phyloP scores from a whole-genome alignment of 2,888 invertebrate genomes.

The Bruchidius siliquastri region DNA sequence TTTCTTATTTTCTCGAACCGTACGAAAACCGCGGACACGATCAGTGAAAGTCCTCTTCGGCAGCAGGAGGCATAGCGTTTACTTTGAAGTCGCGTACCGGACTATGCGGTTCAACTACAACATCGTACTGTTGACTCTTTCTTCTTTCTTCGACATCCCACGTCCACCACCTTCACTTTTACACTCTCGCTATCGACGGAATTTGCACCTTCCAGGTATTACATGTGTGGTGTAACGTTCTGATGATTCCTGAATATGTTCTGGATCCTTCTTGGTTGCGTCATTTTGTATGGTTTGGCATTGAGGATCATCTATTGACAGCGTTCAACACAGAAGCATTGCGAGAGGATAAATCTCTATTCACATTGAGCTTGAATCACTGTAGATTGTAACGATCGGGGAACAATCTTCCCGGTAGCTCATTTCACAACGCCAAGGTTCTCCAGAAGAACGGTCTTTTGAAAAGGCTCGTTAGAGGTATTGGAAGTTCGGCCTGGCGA shows the following conservation, averaged over 20 bases:
- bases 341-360: no score
- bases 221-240: background rate
- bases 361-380: no score
- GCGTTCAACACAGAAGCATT: no score
- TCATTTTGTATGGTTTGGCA: background rate
- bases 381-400: no score
- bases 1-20: slow-evolving; percentile 9
- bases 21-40: background rate
- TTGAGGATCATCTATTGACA: no score
- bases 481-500: no score
- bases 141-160: background rate
- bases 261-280: background rate
- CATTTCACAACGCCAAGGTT: no score
- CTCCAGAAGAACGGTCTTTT: no score
- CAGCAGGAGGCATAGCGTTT: background rate
- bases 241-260: background rate
- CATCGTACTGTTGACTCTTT: background rate
- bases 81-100: background rate
- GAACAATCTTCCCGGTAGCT: no score
- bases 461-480: no score
- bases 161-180: background rate
- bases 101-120: background rate
- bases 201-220: background rate
- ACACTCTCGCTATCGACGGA: background rate
- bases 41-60: background rate